Percentiles rank a stretch among this genome's conserved stretches.
Conservation (phyloP, 2,113 vertebrate species). For the Cephalopholis sonnerati region DNA sequence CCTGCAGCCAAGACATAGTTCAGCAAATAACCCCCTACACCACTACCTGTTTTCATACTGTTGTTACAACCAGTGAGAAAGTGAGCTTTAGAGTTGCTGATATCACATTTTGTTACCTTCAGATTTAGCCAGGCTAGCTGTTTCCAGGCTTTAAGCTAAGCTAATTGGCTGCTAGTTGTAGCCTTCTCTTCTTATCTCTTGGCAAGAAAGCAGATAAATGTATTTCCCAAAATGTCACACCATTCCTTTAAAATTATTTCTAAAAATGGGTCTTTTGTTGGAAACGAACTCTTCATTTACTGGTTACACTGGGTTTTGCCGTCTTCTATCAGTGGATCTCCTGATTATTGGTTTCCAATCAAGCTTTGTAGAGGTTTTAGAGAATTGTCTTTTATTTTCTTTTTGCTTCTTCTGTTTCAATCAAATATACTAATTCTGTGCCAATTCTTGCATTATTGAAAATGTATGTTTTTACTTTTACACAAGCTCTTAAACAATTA, state of each 20-base stretch:
- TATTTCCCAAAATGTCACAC: not conserved
- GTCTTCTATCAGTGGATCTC: not conserved
- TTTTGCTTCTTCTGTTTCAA: not conserved
- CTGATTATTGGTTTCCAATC: slow-evolving; percentile 17
- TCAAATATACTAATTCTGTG: not conserved
- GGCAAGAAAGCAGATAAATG: not conserved
- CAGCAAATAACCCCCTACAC: too few relatives aligned
- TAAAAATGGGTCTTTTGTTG: slow-evolving; percentile 14
- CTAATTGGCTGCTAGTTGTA: not conserved
- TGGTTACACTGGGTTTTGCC: slow-evolving; percentile 27
- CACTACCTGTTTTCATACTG: too few relatives aligned
- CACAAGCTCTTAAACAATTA: too few relatives aligned
- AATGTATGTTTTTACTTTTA: too few relatives aligned
- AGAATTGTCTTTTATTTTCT: not conserved
- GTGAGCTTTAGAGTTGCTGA: not conserved
- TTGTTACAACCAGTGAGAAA: not conserved
- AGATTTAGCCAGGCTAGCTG: not conserved
- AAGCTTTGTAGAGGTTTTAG: slow-evolving; percentile 17
- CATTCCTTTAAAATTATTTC: not conserved
- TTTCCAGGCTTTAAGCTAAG: not conserved
- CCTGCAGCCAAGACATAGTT: too few relatives aligned
- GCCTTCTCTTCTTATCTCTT: not conserved
- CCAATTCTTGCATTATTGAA: not conserved
- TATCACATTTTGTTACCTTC: not conserved
- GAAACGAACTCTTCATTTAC: slow-evolving; percentile 53